Conservation (phyloP, 2,113 vertebrate genomes). For the Lepidothrix coronata region DNA sequence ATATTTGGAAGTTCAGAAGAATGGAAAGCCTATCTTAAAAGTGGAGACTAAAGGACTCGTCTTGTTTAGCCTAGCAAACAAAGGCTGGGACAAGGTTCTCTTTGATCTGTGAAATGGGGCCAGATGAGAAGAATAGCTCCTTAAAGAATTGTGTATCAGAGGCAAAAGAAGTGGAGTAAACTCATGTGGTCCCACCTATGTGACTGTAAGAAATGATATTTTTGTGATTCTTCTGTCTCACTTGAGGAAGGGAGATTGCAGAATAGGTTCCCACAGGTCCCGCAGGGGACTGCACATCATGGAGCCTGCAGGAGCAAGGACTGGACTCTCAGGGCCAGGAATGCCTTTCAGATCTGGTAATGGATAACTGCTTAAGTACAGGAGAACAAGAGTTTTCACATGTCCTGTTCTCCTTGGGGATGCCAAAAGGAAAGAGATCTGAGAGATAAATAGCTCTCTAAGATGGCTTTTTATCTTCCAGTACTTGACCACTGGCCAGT, state of each 20-base stretch:
- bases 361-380: not conserved
- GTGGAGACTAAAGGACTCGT: not conserved
- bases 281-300: not conserved
- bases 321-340: not conserved
- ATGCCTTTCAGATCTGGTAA: not conserved
- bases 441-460: not conserved
- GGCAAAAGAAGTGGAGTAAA: not conserved
- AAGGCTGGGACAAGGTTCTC: not conserved
- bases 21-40: constrained; percentile 8
- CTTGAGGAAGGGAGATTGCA: not conserved
- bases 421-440: not conserved
- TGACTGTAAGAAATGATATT: not conserved
- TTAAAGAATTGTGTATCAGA: not conserved
- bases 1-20: not conserved
- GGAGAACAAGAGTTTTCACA: not conserved
- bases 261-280: not conserved
- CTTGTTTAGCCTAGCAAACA: constrained; percentile 34
- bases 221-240: not conserved
- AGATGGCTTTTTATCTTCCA: not conserved
- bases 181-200: not conserved
- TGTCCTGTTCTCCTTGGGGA: not conserved
- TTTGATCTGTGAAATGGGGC: not conserved
- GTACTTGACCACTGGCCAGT: not conserved
- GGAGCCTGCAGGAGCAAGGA: not conserved
- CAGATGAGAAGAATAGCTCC: not conserved